Conservation (phyloP, 1,140 invertebrate species). For the Carposina sasakii region DNA sequence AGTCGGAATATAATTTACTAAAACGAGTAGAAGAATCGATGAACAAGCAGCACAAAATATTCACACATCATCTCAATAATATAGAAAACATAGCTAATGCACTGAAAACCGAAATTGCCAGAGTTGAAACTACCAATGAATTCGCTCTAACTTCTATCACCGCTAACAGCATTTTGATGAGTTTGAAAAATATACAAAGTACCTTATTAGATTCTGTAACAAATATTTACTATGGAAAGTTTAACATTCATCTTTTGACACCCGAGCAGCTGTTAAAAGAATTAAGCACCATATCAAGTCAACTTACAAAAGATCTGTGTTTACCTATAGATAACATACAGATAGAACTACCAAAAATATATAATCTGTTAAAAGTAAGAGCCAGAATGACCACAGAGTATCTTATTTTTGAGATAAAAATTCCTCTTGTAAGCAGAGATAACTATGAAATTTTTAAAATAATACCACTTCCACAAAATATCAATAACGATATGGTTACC, state of each 20-base stretch:
- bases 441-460: neutral
- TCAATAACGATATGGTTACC: neutral
- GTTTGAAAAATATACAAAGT: constrained; percentile 12
- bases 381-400: neutral
- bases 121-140: constrained; percentile 9
- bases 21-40: constrained; percentile 11
- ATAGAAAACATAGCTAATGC: neutral
- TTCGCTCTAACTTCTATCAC: constrained; percentile 9
- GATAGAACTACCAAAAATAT: neutral
- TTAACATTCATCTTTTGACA: constrained; percentile 17
- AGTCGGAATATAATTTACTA: constrained; percentile 12
- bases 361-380: neutral
- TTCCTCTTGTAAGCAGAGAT: neutral
- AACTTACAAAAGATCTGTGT: constrained; percentile 15
- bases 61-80: constrained; percentile 8
- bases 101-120: constrained; percentile 5
- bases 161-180: constrained; percentile 16
- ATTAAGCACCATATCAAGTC: constrained; percentile 10
- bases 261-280: constrained; percentile 16
- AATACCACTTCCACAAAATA: neutral
- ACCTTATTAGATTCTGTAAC: constrained; percentile 15
- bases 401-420: constrained; percentile 1
- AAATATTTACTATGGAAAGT: constrained; percentile 18
- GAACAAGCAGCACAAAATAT: constrained; percentile 12
- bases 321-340: constrained; percentile 14